Percentiles rank a stretch among this genome's conserved stretches.
Evolutionary conservation across 2,797 vertebrate species (phyloP).

Genomic region (Thamnophis elegans): DNA sequence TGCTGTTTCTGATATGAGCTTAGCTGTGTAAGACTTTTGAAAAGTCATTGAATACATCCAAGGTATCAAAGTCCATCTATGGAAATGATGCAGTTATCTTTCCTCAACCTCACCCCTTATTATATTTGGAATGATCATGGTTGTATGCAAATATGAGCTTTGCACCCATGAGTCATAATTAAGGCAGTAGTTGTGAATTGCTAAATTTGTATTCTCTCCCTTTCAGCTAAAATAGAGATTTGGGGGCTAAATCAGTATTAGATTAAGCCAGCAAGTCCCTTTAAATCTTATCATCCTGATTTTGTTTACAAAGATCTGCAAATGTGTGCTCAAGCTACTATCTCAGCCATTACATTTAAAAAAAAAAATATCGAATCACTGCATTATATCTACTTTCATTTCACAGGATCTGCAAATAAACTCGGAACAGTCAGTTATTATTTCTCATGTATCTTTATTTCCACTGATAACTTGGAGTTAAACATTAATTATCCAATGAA

Average conservation of each 20-base stretch:
- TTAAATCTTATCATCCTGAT: background rate
- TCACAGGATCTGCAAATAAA: slow-evolving; percentile 7
- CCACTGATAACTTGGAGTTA: background rate
- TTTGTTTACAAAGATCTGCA: background rate
- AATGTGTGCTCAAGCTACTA: background rate
- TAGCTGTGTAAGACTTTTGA: background rate
- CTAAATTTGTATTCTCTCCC: background rate
- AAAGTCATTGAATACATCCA: background rate
- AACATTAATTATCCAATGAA: accelerated
- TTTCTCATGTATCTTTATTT: background rate
- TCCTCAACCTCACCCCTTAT: background rate
- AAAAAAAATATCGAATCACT: background rate
- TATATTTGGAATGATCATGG: background rate
- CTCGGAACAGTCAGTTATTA: background rate
- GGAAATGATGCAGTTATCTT: background rate
- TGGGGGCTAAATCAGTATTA: accelerated
- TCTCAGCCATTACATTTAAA: background rate
- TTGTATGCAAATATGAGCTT: background rate
- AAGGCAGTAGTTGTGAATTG: background rate
- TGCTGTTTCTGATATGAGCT: background rate
- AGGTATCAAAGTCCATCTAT: background rate
- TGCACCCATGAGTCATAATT: background rate
- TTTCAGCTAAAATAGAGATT: accelerated
- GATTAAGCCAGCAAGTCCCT: background rate
- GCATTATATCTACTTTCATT: background rate